These are phyloP conservation scores for Dendrocopos noguchii DNA, from an alignment of 2,113 vertebrate species.

Conservation along the genomic window DNA sequence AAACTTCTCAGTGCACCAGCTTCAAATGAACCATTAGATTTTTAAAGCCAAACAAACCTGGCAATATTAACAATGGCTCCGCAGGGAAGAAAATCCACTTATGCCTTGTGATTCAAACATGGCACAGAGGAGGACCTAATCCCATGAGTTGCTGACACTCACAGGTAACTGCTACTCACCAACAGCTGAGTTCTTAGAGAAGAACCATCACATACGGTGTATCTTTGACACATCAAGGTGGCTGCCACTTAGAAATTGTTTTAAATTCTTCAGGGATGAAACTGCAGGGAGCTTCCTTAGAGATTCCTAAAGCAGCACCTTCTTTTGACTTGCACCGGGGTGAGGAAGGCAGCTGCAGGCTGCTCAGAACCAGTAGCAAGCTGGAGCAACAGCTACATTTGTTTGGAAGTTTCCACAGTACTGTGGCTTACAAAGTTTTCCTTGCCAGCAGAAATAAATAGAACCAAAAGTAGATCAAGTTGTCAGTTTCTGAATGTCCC, in stretches of 20 bases:
- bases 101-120: not conserved
- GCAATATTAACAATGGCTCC: not conserved
- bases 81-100: not conserved
- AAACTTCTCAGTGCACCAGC: not conserved
- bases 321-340: accelerated
- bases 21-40: not conserved
- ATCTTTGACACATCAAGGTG: not conserved
- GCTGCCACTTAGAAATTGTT: not conserved
- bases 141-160: not conserved
- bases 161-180: not conserved
- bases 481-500: not conserved
- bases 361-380: not conserved
- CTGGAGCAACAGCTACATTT: not conserved
- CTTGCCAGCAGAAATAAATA: not conserved
- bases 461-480: not conserved
- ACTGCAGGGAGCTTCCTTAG: not conserved
- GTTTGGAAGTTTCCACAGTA: not conserved
- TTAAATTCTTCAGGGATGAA: not conserved
- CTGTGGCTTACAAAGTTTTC: not conserved
- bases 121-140: not conserved
- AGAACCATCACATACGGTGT: not conserved
- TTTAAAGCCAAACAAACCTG: not conserved
- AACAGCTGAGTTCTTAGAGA: not conserved
- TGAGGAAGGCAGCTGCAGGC: not conserved
- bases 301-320: not conserved